Base-by-base conservation (phyloP, 2,888 invertebrate genomes). In the Scelioninae gen. 2 region DNA sequence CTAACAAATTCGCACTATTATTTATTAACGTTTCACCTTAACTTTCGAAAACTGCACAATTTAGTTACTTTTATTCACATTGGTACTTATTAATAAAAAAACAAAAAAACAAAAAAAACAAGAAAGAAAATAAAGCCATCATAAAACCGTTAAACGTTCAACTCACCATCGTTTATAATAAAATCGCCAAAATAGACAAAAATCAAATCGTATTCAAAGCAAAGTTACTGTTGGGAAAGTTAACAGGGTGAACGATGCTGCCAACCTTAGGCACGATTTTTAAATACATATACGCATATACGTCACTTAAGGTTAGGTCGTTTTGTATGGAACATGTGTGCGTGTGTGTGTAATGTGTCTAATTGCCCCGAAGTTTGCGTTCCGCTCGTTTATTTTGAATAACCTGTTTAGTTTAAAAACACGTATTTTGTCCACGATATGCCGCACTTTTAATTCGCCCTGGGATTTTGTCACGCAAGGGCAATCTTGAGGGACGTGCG, bases 301-400 rank as follows among this genome's bases (percentile, higher is more conserved):
- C 46, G 70, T 70, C 61, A 70, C 16, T 50, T n/a, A 57, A 64
- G 13, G 70, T 71, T 71, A 71, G 70, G 58, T 71, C n/a, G n/a
- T 31, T 2, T 1, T 9, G 9, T 58, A 16, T 13, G n/a, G 5
- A 48, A 41, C 45, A 39, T 58, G 53, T 71, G 28, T n/a, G n/a
- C 57, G 48, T 63, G 9, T 31, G 9, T 31, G 7, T 63, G 55
- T 57, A 48, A 64, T 64, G 45, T 71, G 71, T 64, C 58, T 37
- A 53, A 67, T 64, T 60, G 74, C 68, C 58, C 63, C 74, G 64
- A 68, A 74, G 71, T 68, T 67, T 63, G 39, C 4, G 58, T 74
- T 60, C 43, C 52, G 60, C 53, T 41, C 4, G 19, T 71, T 41
- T 50, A 39, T 58, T 71, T 70, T 11, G 25, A 60, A 52, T 28